Evolutionary conservation across 2,113 vertebrate genomes (phyloP).

Genomic region (Takifugu bimaculatus): DNA sequence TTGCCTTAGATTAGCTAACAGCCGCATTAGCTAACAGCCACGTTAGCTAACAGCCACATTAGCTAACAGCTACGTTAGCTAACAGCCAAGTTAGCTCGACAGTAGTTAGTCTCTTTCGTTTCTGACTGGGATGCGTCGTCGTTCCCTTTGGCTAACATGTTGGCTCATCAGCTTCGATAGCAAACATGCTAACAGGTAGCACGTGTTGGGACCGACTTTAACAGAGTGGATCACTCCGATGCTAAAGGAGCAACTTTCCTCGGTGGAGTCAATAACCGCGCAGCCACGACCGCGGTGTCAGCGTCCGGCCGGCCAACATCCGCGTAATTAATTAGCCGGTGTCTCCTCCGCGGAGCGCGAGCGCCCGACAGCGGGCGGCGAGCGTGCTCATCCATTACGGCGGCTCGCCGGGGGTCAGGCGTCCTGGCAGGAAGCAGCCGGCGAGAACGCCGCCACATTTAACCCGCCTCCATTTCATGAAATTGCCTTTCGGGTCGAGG

Average conservation of each 20-base stretch:
- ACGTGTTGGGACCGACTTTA: not conserved
- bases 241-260: constrained; percentile 73
- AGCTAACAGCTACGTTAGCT: no score
- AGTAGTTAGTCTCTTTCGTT: no score
- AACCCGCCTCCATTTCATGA: constrained; percentile 46
- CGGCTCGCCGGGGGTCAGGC: constrained; percentile 58
- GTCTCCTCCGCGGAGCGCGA: constrained; percentile 58
- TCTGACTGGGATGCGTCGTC: no score
- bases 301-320: constrained; percentile 66
- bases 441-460: constrained; percentile 39
- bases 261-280: constrained; percentile 71
- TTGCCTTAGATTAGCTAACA: no score
- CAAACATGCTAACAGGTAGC: not conserved
- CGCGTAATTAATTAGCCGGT: constrained; percentile 67
- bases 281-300: constrained; percentile 66
- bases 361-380: constrained; percentile 55
- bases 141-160: no score
- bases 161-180: no score
- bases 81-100: no score
- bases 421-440: constrained; percentile 40
- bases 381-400: constrained; percentile 68
- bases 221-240: constrained; percentile 46
- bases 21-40: no score
- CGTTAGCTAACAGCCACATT: no score
- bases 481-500: constrained; percentile 61